Evolutionary conservation across 2,888 invertebrate genomes (phyloP), one percentile per base, ranked within the genome.

Genomic region (Campoplex nolae): DNA sequence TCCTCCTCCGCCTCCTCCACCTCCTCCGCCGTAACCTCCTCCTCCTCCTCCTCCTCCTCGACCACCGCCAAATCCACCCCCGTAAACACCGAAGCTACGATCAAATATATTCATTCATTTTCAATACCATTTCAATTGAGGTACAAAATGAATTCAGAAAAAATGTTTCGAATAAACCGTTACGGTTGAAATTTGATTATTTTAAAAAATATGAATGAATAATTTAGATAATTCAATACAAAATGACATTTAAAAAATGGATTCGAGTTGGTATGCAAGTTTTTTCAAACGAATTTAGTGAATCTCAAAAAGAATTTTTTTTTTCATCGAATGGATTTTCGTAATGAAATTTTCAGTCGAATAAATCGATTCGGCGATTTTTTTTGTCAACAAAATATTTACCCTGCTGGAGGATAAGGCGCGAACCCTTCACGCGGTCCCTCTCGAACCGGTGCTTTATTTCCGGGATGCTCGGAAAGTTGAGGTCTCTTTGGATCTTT

Each of bases 401-500:
- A 91, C 92, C 91, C 94, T 93, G 95, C 93, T 91, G 95, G 93
- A 76, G 91, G 92, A 86, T 95, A 95, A 8, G 95, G 92, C 1
- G 94, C 92, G 70, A 95, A 94, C 83, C 95, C 93, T 82, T 95
- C 95, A 54, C 95, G 94, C 78, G 94, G 93, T 75, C 89, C 91
- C 65, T 92, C 94, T 67, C 95, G 94, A 76, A 94, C 95, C 42
- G 95, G 95, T 51, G 93, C 92, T 85, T 95, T 95, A 89, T 96
- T 96, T 48, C 96, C 95, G 35, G 97, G 96, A 93, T 98, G 97
- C 94, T 99, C 99, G 9, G 98, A 97, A 90, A 99, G 96, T 95
- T 98, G 98, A 11, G 99, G 99, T 71, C 99, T 96, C 91, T 99
- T 98, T 6, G 98, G 97, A 95, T 99, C 99, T 90, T 97, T 96